Evolutionary conservation across 2,113 vertebrate genomes (phyloP).

Genomic region (Syngnathoides biaculeatus): DNA sequence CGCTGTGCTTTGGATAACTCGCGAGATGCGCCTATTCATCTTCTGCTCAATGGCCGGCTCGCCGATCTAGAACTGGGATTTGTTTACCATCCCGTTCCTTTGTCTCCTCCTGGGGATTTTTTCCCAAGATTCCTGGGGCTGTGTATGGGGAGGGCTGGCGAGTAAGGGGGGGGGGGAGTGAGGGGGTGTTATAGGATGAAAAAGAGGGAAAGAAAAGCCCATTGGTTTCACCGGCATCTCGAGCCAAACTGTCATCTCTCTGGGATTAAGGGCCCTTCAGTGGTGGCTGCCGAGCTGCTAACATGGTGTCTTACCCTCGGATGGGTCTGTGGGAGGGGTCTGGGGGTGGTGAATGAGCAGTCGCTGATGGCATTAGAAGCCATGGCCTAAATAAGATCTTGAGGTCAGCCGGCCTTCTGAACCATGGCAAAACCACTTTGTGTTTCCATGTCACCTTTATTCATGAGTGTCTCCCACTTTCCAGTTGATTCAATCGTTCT

Average conservation of each 20-base stretch:
- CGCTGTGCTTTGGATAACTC: constrained; percentile 32
- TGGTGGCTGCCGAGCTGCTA: constrained; percentile 53
- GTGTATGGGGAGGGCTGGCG: constrained; percentile 42
- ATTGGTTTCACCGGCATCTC: constrained; percentile 67
- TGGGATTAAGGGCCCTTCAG: constrained; percentile 73
- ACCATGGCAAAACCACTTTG: constrained; percentile 68
- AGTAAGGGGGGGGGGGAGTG: background rate
- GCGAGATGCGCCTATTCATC: constrained; percentile 38
- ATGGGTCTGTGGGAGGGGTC: constrained; percentile 42
- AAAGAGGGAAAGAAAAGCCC: constrained; percentile 66
- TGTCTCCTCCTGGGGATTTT: constrained; percentile 40
- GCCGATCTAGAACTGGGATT: constrained; percentile 49
- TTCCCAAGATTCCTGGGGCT: constrained; percentile 62
- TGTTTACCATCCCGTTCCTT: constrained; percentile 62
- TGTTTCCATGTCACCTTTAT: constrained; percentile 65
- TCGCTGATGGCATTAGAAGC: constrained; percentile 44
- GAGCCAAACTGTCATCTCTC: constrained; percentile 69
- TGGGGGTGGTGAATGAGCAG: constrained; percentile 29
- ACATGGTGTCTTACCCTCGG: constrained; percentile 55
- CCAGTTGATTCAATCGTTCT: constrained; percentile 55
- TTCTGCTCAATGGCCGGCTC: constrained; percentile 44
- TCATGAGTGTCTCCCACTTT: constrained; percentile 55
- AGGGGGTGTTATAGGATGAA: constrained; percentile 56
- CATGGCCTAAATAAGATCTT: constrained; percentile 67
- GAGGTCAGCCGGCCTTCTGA: constrained; percentile 61